phyloP scores from a whole-genome alignment of 2,797 vertebrate species.

The Propithecus perrieri region DNA sequence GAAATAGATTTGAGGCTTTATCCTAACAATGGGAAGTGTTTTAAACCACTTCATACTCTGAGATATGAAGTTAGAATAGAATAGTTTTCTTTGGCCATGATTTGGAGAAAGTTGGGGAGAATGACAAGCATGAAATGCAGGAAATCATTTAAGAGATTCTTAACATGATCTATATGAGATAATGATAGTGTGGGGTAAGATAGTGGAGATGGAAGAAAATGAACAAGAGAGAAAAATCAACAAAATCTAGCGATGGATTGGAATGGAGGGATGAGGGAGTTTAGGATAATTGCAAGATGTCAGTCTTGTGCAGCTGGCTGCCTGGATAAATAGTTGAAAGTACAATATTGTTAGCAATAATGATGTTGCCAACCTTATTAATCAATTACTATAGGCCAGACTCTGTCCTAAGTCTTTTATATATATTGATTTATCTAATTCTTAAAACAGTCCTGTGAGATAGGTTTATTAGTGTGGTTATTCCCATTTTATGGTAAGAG shows the following conservation, averaged over 20 bases:
- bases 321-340: background rate
- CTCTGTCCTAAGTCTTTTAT: background rate
- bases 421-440: background rate
- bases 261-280: background rate
- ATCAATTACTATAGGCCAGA: background rate
- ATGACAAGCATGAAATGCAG: background rate
- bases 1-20: background rate
- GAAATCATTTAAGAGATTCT: background rate
- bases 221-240: background rate
- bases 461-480: background rate
- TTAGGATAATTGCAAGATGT: background rate
- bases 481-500: background rate
- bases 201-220: background rate
- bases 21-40: background rate
- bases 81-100: background rate
- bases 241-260: background rate
- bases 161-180: background rate
- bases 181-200: background rate
- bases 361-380: background rate
- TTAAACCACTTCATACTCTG: background rate
- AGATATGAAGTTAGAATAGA: background rate
- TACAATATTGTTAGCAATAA: background rate
- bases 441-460: background rate
- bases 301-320: background rate
- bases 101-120: background rate